A percentile compares a stretch with the other conserved stretches of the same genome.
These are phyloP conservation scores for Acleris holmiana DNA, from an alignment of 2,888 invertebrate species.

Conservation along the genomic window DNA sequence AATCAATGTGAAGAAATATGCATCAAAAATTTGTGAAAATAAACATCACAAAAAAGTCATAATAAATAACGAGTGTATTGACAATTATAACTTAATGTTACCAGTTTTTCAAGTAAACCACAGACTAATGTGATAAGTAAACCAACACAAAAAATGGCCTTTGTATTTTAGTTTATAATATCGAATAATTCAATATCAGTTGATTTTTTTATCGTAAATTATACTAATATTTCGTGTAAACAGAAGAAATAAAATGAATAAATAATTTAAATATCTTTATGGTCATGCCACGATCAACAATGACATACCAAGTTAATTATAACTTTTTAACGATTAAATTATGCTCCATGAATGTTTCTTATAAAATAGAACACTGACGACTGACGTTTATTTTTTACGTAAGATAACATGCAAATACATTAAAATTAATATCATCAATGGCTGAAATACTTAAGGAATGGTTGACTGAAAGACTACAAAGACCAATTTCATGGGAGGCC, in stretches of 20 bases:
- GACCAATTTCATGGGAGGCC: conserved; percentile 80
- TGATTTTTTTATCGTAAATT: no score
- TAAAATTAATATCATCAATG: conserved; percentile 62
- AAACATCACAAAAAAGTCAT: conserved; percentile 82
- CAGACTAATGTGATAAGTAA: no score
- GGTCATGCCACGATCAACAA: no score
- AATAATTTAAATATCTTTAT: no score
- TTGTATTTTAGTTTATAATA: not conserved
- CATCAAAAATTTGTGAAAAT: conserved; percentile 71
- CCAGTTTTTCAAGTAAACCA: no score
- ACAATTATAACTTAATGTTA: conserved; percentile 29
- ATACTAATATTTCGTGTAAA: no score
- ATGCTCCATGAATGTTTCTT: no score
- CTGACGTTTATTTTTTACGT: conserved; percentile 2
- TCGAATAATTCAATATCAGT: not conserved
- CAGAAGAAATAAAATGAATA: no score
- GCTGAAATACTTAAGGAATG: conserved; percentile 85
- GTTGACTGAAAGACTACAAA: conserved; percentile 83
- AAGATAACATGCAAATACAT: not conserved
- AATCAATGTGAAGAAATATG: conserved; percentile 59
- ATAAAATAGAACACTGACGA: no score
- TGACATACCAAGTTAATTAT: no score
- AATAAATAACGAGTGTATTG: conserved; percentile 51
- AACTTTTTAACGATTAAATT: no score
- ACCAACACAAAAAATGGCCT: not conserved